These are phyloP conservation scores for Enteromius trimaculatus DNA, from an alignment of 2,797 vertebrate species.

Conservation along the genomic window DNA sequence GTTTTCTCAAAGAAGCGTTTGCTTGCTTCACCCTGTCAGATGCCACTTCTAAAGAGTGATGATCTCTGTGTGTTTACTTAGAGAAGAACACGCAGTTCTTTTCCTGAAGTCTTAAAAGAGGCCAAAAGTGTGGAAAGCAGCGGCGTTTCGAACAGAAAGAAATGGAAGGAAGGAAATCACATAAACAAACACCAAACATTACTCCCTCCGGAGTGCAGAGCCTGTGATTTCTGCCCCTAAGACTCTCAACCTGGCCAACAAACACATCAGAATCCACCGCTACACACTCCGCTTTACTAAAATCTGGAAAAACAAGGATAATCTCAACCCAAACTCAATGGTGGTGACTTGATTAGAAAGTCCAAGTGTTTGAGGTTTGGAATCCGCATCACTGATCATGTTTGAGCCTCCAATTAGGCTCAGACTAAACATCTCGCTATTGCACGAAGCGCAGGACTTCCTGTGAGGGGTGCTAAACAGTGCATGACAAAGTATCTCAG, in stretches of 20 bases:
- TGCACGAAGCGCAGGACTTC: background rate
- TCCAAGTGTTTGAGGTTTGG: background rate
- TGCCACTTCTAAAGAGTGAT: background rate
- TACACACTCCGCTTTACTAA: background rate
- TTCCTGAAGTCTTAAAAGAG: slow-evolving; percentile 41
- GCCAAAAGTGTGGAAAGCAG: slow-evolving; percentile 5
- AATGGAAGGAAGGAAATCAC: slow-evolving; percentile 48
- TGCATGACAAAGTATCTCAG: background rate
- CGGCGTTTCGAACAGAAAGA: background rate
- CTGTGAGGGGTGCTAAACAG: background rate
- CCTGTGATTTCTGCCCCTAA: background rate
- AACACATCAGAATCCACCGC: background rate
- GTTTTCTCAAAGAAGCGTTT: background rate
- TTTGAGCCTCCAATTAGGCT: slow-evolving; percentile 15
- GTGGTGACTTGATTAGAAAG: background rate
- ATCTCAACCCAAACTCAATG: background rate
- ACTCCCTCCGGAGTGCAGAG: background rate
- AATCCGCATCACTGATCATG: background rate
- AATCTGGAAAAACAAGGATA: background rate
- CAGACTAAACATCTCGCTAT: slow-evolving; percentile 18
- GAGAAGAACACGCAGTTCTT: background rate
- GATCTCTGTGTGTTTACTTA: slow-evolving; percentile 1
- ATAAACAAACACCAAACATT: slow-evolving; percentile 38
- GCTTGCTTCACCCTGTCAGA: background rate
- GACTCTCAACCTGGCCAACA: background rate